These are phyloP conservation scores for Rhabditoides inermis DNA, from an alignment of 2,888 invertebrate species.

Conservation along the genomic window DNA sequence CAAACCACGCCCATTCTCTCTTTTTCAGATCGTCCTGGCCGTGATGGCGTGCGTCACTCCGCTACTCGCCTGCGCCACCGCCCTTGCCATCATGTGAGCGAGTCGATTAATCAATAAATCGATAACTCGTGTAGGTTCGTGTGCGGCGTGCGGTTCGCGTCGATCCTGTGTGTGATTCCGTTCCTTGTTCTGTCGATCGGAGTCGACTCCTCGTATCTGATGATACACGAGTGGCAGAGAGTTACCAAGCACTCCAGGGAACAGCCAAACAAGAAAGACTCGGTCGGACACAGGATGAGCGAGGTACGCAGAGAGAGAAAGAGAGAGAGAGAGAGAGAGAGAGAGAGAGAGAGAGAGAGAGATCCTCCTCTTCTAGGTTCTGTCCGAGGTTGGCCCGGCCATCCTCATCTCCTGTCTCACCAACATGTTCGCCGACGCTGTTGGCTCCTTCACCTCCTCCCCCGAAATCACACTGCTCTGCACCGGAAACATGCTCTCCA, in stretches of 20 bases:
- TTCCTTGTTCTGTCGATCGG: conserved; percentile 45
- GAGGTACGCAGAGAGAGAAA: conserved; percentile 17
- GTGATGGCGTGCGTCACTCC: conserved; percentile 45
- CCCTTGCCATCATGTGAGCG: conserved; percentile 32
- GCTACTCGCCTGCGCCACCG: conserved; percentile 42
- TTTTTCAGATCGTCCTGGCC: conserved; percentile 37
- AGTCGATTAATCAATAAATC: neutral
- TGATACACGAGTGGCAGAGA: conserved; percentile 51
- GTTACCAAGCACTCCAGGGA: conserved; percentile 46
- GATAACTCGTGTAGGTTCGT: conserved; percentile 14
- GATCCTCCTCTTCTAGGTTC: conserved; percentile 15
- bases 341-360: neutral
- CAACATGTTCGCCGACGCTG: conserved; percentile 46
- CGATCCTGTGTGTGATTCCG: conserved; percentile 47
- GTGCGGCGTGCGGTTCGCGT: conserved; percentile 41
- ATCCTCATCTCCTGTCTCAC: conserved; percentile 47
- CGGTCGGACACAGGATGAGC: conserved; percentile 41
- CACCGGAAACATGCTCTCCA: conserved; percentile 44
- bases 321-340: neutral
- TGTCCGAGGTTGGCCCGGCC: conserved; percentile 47
- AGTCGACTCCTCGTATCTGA: conserved; percentile 45
- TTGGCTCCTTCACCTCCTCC: conserved; percentile 38
- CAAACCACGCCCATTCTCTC: neutral
- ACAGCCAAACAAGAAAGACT: conserved; percentile 36
- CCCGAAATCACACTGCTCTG: conserved; percentile 47